A percentile compares a stretch with the other conserved stretches of the same genome.
Conservation (phyloP, 2,797 vertebrate species). For the Typhlichthys eigenmanni region DNA sequence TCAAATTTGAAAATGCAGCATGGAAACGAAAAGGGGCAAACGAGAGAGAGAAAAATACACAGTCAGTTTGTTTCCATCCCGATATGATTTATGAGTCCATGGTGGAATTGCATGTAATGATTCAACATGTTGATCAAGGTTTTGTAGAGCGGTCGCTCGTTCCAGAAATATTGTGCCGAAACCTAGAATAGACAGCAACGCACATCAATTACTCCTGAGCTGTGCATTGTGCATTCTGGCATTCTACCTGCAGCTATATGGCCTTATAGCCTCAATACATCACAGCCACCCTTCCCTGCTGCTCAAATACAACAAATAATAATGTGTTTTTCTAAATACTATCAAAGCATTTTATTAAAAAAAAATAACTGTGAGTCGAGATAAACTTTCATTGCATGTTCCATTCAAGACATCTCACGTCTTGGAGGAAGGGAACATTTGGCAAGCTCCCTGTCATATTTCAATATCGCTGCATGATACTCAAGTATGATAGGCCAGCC, state of each 20-base stretch:
- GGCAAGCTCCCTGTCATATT: constrained; percentile 69
- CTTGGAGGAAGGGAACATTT: constrained; percentile 50
- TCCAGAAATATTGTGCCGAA: constrained; percentile 62
- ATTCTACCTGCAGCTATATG: constrained; percentile 32
- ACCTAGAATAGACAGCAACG: constrained; percentile 59
- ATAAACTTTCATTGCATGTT: constrained; percentile 24
- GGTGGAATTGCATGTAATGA: constrained; percentile 68
- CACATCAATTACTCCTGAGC: constrained; percentile 63
- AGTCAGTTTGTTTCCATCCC: constrained; percentile 17
- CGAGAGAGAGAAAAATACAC: constrained; percentile 7
- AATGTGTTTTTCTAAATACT: constrained; percentile 18
- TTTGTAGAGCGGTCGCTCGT: constrained; percentile 41
- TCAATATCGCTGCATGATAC: constrained; percentile 81
- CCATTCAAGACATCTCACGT: constrained; percentile 31
- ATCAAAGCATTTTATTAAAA: constrained; percentile 27
- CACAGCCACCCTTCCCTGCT: constrained; percentile 24
- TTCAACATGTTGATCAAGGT: constrained; percentile 70
- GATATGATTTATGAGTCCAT: constrained; percentile 66
- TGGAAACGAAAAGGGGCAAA: constrained; percentile 18
- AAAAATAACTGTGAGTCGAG: constrained; percentile 30
- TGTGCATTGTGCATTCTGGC: constrained; percentile 48
- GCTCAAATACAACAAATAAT: constrained; percentile 23
- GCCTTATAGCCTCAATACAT: constrained; percentile 35
- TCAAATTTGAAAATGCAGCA: constrained; percentile 48
- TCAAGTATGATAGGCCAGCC: constrained; percentile 76